Evolutionary conservation across 2,113 vertebrate genomes (phyloP), one percentile per base, ranked within the genome.

Genomic region (Esox niger): DNA sequence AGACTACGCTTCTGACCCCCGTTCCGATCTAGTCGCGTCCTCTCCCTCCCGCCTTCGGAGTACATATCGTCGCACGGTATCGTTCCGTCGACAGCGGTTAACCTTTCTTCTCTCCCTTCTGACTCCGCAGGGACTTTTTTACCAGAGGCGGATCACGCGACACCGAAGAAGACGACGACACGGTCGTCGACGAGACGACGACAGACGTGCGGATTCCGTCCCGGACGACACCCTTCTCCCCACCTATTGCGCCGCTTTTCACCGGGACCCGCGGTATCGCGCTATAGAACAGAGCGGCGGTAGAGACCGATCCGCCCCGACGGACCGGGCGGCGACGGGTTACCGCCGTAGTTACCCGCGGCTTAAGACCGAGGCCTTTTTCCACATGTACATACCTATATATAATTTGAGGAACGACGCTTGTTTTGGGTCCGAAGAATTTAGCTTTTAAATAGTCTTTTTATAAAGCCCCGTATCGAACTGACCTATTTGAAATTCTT

Each of bases 371-470:
- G 91, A 93, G 87, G 91, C 91, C 88, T 91, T 93, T 92, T 90
- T 93, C 92, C 91, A 79, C n/a, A 85, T 93, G 90, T 93, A 93
- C 86, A 94, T 92, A 91, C 91, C 89, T 93, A 83, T 82, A 79
- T 80, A 86, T 86, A 89, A 89, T 90, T 90, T 82, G 82, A 9
- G 89, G 88, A 90, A 84, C 82, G 80, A 88, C 88, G 83, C 91
- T 93, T 94, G 90, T 92, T 91, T 91, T 92, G 85, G 91, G 85
- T 91, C 88, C n/a, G n/a, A n/a, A 38, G 47, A 72, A 66, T 80
- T 77, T 77, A 46, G 82, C 89, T 89, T 82, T 87, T 78, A 87
- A 89, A 89, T 83, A 88, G 77, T 82, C 87, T 91, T 92, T 66
- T 20, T 66, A 27, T 23, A 75, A 62, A 70, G 59, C 31, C 33